Base-by-base conservation (phyloP, 37 sponge, comb jelly and placozoan species). In the Spongilla lacustris region DNA sequence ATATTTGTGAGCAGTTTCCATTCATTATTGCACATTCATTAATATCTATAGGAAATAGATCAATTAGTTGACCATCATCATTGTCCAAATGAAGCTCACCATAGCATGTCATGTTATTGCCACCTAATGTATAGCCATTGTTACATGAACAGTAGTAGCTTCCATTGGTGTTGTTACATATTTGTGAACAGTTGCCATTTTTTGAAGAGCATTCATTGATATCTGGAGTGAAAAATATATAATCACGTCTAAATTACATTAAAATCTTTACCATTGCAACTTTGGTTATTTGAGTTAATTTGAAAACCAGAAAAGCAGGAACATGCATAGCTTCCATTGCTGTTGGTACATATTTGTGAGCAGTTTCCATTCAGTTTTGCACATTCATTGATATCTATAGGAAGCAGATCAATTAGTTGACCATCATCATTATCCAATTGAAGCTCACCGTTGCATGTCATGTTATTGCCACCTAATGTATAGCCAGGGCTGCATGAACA, bases 111-210 rank as follows among this genome's bases (percentile, higher is more conserved):
- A 0, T 17, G 11, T 58, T 17, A 58, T 58, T 17, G 1, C 0
- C 19, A 19, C 1, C 58, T 13, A 58, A 17, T 17, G 1, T 8
- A 17, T 58, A 58, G 58, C 58, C 58, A 6, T 8, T 19, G 25
- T 9, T 22, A 36, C 76, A 75, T 34, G 23, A 35, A 75, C 76
- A 74, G 33, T 31, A 30, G 58, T 38, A 78, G 25, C 25, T 50
- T 27, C 50, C 79, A 66, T 27, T 8, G 66, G 80, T 79, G 34
- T 79, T 79, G 23, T 3, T 31, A 28, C 80, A 79, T 30, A 17
- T 12, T 25, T 41, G 27, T 3, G 26, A 23, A 78, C 79, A 50
- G 34, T 41, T 78, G 4, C 21, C 48, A 24, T 41, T 78, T 3
- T 49, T 49, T 9, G 11, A 27, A 4, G 11, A 26, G 29, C 67